Evolutionary conservation across 2,888 invertebrate genomes (phyloP), one percentile per base, ranked within the genome.

Genomic region (Adelognathus sp.): DNA sequence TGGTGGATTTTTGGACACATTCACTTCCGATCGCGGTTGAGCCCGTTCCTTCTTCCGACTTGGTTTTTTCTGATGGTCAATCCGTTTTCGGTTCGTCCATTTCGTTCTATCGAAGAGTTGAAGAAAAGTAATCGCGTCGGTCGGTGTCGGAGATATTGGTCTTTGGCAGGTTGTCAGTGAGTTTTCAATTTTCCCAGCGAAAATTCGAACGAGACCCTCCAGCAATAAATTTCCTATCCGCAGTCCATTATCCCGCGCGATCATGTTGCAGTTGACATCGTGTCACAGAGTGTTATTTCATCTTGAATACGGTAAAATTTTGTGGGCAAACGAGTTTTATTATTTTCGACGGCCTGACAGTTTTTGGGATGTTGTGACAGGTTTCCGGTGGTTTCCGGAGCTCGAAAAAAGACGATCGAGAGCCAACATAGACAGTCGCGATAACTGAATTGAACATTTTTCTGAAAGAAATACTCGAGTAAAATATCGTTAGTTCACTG

Each of bases 291-390:
- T 50, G 3, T 24, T 5, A 2, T 41, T 5, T 60, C 27, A 41
- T 60, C 14, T 27, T 41, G 24, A 14, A 41, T 9, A 29, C 61
- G 9, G 6, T 1, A 36, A 16, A 36, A 52, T 52, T 66, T 66
- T 66, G 9, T 27, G 24, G n/a, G 36, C 21, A 52, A 52, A 9
- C 9, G 24, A 52, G 24, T 52, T 33, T 66, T 31, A 52, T 52
- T 36, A 36, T 36, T 66, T 66, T 66, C 27, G 3, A 16, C 9
- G 21, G 36, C 16, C 36, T 39, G 64, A 66, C 64, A 66, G 36
- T 52, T 52, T 66, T 6, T 36, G 14, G 4, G 31, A 7, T 41
- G 44, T 4, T 14, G 29, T 33, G 64, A 11, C 21, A 4, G 14
- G 2, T 11, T 24, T 21, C 24, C 14, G 4, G 6, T 21, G 36